A percentile compares a stretch with the other conserved stretches of the same genome.
These are phyloP conservation scores for Scolanthus callimorphus DNA, from an alignment of 92 coral and sea anemone genomes.

Conservation along the genomic window DNA sequence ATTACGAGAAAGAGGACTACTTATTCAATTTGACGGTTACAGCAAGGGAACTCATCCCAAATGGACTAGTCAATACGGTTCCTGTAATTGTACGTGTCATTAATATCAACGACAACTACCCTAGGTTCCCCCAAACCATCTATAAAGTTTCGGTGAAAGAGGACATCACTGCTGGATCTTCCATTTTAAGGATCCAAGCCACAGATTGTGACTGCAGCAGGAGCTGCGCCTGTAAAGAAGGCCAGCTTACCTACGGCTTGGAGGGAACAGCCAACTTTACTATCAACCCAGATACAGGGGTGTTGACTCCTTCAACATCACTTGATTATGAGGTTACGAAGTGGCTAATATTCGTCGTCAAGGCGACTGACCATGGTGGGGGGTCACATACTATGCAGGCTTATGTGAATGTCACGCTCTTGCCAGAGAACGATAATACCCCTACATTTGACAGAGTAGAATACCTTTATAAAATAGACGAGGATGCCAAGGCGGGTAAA, in stretches of 20 bases:
- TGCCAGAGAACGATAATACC: slow-evolving; percentile 60
- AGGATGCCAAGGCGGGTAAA: slow-evolving; percentile 52
- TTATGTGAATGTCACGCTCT: slow-evolving; percentile 57
- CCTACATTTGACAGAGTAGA: slow-evolving; percentile 48
- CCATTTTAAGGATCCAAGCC: slow-evolving; percentile 69
- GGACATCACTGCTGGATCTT: slow-evolving; percentile 45
- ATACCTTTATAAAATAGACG: slow-evolving; percentile 45
- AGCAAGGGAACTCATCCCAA: slow-evolving; percentile 69
- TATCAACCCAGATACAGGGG: slow-evolving; percentile 64
- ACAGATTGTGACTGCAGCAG: slow-evolving; percentile 79
- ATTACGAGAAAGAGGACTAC: slow-evolving; percentile 59
- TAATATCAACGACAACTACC: slow-evolving; percentile 64
- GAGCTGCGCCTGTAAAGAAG: slow-evolving; percentile 59
- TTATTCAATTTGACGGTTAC: slow-evolving; percentile 34
- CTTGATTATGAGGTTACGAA: slow-evolving; percentile 55
- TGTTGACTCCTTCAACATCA: slow-evolving; percentile 39
- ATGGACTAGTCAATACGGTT: slow-evolving; percentile 37
- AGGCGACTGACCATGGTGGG: slow-evolving; percentile 33
- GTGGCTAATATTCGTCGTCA: slow-evolving; percentile 42
- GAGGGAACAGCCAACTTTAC: slow-evolving; percentile 37
- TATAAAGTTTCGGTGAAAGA: slow-evolving; percentile 58
- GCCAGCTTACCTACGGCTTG: slow-evolving; percentile 55
- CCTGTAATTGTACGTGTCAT: slow-evolving; percentile 44
- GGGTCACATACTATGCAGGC: slow-evolving; percentile 37
- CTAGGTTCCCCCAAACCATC: slow-evolving; percentile 53